Evolutionary conservation across 2,888 invertebrate genomes (phyloP), one percentile per base, ranked within the genome.

Genomic region (Athalia circularis): DNA sequence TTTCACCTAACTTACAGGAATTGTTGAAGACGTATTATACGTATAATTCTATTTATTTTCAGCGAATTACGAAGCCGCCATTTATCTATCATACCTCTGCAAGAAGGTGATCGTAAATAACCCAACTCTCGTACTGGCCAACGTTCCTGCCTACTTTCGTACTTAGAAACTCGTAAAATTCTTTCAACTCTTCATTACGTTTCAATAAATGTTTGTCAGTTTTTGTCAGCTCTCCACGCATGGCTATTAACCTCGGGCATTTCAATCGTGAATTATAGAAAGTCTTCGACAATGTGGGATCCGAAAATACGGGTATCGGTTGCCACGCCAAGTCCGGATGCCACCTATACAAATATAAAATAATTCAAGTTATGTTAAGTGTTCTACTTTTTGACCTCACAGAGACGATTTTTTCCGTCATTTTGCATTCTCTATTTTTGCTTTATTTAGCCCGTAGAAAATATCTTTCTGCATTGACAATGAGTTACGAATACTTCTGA

Each of bases 401-500:
- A 29, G 2, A 29, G 29, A 29, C 29, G 11, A 70, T 70, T 43
- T 54, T 54, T 54, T 54, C 4, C 4, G 3, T n/a, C 4, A 54
- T 54, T 54, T 61, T 61, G 6, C 64, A 43, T 54, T 6, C 5
- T 7, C 11, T 0, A 7, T 54, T 54, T 54, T 54, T 4, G 7
- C n/a, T 54, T 54, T 29, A 29, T 29, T 29, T 29, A 0, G 29
- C 29, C 2, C 29, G 64, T n/a, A 64, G n/a, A 0, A 45, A 47
- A 45, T n/a, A 5, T 6, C 11, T 92, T 92, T 93, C 29, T 82
- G 29, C 29, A 29, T 29, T 29, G 29, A 87, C 79, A 29, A 92
- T 80, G 50, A 87, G 81, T 4, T 82, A 62, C 76, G 90, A 89
- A 91, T 91, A 91, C 47, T 86, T 89, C 84, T 94, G 93, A 2